A percentile compares a stretch with the other conserved stretches of the same genome.
Evolutionary conservation across 1,140 invertebrate genomes (phyloP).

Genomic region (Dreissena rostriformis): DNA sequence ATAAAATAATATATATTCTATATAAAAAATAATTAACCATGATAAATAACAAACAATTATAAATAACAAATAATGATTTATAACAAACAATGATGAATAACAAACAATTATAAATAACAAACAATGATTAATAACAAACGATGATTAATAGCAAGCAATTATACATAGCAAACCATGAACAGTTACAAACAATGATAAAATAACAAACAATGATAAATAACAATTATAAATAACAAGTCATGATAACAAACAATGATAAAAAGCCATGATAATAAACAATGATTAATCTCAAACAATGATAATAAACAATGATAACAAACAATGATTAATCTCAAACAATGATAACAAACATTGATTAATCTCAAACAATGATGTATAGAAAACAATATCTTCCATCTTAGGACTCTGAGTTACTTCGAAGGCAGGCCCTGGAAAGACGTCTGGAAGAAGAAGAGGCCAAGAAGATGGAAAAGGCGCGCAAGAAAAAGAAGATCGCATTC

Average conservation of each 20-base stretch:
- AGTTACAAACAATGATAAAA: too few species aligned
- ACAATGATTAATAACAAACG: too few species aligned
- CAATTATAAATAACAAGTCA: not conserved
- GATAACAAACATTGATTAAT: not conserved
- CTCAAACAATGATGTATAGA: too few species aligned
- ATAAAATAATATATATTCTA: too few species aligned
- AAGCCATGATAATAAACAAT: not conserved
- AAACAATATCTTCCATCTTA: constrained; percentile 50
- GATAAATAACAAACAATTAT: too few species aligned
- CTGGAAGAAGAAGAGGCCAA: constrained; percentile 65
- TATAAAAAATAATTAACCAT: too few species aligned
- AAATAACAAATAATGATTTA: too few species aligned
- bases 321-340: not conserved
- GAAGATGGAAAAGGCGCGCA: constrained; percentile 64
- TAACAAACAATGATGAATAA: too few species aligned
- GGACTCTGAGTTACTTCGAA: constrained; percentile 67
- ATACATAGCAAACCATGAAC: too few species aligned
- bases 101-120: too few species aligned
- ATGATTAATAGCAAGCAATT: too few species aligned
- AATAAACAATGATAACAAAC: not conserved
- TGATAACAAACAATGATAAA: not conserved
- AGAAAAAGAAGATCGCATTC: constrained; percentile 71
- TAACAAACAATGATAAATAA: too few species aligned
- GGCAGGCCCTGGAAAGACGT: constrained; percentile 67
- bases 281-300: not conserved